These are phyloP conservation scores for Canis aureus DNA, from an alignment of 2,113 vertebrate genomes.

Conservation along the genomic window DNA sequence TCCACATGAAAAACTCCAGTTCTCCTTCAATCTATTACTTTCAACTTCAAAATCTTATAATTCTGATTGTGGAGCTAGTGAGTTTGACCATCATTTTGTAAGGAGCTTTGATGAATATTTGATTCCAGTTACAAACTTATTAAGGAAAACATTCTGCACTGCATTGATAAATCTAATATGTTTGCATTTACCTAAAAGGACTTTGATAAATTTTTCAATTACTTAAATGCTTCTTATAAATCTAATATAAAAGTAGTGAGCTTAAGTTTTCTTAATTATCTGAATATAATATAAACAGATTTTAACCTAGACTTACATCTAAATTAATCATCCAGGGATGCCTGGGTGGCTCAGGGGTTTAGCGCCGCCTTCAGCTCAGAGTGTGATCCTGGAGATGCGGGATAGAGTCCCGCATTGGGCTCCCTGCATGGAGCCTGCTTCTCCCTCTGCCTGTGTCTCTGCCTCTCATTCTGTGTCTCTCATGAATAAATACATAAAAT, in stretches of 20 bases:
- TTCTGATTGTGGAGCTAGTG: not conserved
- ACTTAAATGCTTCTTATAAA: conserved; percentile 46
- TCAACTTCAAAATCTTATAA: not conserved
- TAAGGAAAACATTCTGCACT: not conserved
- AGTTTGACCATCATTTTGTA: not conserved
- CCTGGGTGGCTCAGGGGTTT: too few relatives aligned
- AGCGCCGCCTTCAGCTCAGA: too few relatives aligned
- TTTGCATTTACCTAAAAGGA: conserved; percentile 36
- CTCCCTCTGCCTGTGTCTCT: too few relatives aligned
- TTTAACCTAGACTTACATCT: not conserved
- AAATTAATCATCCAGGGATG: not conserved
- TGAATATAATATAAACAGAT: conserved; percentile 11
- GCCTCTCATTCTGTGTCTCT: too few relatives aligned
- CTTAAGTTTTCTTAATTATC: conserved; percentile 21
- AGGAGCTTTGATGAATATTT: not conserved
- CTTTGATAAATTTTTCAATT: conserved; percentile 36
- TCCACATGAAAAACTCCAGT: not conserved
- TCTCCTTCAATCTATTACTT: not conserved
- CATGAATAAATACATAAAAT: too few relatives aligned
- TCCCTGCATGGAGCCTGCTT: too few relatives aligned
- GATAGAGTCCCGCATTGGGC: too few relatives aligned
- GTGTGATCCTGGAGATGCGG: too few relatives aligned
- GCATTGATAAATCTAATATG: conserved; percentile 17
- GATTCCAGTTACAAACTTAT: not conserved
- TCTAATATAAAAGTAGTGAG: not conserved